Conservation (phyloP, 2,888 invertebrate genomes). For the Eupithecia exiguata region DNA sequence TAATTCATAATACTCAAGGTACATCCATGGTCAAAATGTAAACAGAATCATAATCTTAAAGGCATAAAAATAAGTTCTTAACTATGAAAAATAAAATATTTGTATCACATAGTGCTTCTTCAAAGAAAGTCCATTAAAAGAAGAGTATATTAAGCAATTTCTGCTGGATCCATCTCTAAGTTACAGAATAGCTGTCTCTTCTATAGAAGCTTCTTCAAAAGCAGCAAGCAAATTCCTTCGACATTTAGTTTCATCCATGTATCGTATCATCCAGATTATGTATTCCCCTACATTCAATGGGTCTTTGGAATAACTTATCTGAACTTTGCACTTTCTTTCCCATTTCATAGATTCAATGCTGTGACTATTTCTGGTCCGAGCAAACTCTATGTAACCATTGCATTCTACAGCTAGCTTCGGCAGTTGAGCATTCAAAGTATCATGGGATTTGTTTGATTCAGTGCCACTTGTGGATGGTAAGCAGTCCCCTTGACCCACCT, state of each 20-base stretch:
- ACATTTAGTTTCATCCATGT: slow-evolving; percentile 85
- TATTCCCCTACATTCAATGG: slow-evolving; percentile 81
- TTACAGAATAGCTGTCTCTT: slow-evolving; percentile 54
- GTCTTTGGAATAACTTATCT: slow-evolving; percentile 85
- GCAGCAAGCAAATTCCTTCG: slow-evolving; percentile 83
- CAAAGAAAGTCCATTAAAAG: slow-evolving; percentile 20
- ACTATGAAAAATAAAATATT: slow-evolving; percentile 53
- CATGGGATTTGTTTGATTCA: slow-evolving; percentile 69
- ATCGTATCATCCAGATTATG: slow-evolving; percentile 85
- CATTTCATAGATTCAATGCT: slow-evolving; percentile 80
- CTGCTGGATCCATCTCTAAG: neutral
- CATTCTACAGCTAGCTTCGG: slow-evolving; percentile 77
- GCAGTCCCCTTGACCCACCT: slow-evolving; percentile 78
- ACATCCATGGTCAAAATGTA: slow-evolving; percentile 55
- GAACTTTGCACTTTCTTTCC: slow-evolving; percentile 85
- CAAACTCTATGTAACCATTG: slow-evolving; percentile 76
- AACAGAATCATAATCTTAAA: slow-evolving; percentile 53
- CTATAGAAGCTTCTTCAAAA: slow-evolving; percentile 72
- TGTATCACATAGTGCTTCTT: slow-evolving; percentile 57
- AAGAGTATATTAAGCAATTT: slow-evolving; percentile 3
- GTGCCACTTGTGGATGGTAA: slow-evolving; percentile 75
- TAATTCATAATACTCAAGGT: slow-evolving; percentile 57
- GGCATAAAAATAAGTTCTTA: slow-evolving; percentile 50
- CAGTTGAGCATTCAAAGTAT: slow-evolving; percentile 70
- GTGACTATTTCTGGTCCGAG: slow-evolving; percentile 66